These are phyloP conservation scores for Donacobius atricapilla DNA, from an alignment of 2,113 vertebrate genomes.

Conservation along the genomic window DNA sequence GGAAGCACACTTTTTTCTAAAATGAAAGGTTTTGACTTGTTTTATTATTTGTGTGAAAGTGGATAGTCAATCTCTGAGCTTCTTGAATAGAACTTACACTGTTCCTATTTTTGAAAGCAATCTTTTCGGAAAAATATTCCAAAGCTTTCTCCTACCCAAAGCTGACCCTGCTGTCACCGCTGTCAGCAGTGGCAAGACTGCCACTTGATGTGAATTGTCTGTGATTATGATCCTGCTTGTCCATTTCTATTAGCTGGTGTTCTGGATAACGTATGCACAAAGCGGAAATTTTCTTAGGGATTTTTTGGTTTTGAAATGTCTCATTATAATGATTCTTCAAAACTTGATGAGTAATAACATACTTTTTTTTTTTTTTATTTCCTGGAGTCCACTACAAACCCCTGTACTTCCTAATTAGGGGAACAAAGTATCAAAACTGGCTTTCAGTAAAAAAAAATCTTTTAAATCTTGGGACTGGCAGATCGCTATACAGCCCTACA, in stretches of 20 bases:
- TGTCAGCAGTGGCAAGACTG: not conserved
- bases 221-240: not conserved
- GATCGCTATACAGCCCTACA: not conserved
- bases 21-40: not conserved
- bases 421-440: not conserved
- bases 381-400: not conserved
- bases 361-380: not conserved
- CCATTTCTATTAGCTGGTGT: not conserved
- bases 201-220: not conserved
- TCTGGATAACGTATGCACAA: not conserved
- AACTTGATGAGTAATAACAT: not conserved
- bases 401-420: not conserved
- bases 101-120: not conserved
- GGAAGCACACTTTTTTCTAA: not conserved
- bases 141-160: not conserved
- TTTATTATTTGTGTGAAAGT: not conserved
- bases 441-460: not conserved
- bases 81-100: not conserved
- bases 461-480: accelerated
- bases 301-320: not conserved
- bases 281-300: not conserved
- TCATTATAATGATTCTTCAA: not conserved
- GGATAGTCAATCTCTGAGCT: not conserved
- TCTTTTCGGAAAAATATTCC: not conserved
- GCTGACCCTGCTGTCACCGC: not conserved